A percentile compares a stretch with the other conserved stretches of the same genome.
These are phyloP conservation scores for Morpho achilles DNA, from an alignment of 2,888 invertebrate species.

Conservation along the genomic window DNA sequence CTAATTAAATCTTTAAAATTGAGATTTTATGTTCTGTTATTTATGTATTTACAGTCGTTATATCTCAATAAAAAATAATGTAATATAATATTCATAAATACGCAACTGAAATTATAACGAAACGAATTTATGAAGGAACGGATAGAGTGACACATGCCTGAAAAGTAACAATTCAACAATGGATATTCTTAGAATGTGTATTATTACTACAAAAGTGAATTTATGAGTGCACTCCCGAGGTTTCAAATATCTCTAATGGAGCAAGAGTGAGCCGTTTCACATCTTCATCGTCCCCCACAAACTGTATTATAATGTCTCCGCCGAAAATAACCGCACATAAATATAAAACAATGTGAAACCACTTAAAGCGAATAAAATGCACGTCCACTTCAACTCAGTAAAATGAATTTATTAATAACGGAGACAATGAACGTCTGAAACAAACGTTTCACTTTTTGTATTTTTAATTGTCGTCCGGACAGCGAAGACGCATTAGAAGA, in stretches of 20 bases:
- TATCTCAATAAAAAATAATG: neutral
- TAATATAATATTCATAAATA: neutral
- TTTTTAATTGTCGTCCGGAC: constrained; percentile 77
- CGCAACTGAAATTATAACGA: neutral
- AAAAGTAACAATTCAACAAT: constrained; percentile 24
- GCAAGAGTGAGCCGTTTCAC: constrained; percentile 73
- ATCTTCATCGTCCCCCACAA: constrained; percentile 77
- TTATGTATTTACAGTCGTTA: too few relatives aligned
- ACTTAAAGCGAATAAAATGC: constrained; percentile 80
- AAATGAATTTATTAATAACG: constrained; percentile 80
- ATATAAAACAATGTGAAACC: constrained; percentile 80
- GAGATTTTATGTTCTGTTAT: too few relatives aligned
- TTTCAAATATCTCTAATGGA: constrained; percentile 79
- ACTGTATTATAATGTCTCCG: constrained; percentile 76
- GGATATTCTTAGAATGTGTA: constrained; percentile 56
- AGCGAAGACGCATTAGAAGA: constrained; percentile 75
- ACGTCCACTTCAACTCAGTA: constrained; percentile 76
- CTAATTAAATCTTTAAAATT: too few relatives aligned
- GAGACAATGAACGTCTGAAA: constrained; percentile 79
- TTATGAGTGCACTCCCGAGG: constrained; percentile 76
- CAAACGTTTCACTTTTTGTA: constrained; percentile 76
- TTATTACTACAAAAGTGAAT: constrained; percentile 74
- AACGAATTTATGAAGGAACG: neutral
- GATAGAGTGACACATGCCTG: constrained; percentile 8
- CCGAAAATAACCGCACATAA: constrained; percentile 78